Evolutionary conservation across 2,888 invertebrate genomes (phyloP), one percentile per base, ranked within the genome.

Genomic region (Megamerina dolium): DNA sequence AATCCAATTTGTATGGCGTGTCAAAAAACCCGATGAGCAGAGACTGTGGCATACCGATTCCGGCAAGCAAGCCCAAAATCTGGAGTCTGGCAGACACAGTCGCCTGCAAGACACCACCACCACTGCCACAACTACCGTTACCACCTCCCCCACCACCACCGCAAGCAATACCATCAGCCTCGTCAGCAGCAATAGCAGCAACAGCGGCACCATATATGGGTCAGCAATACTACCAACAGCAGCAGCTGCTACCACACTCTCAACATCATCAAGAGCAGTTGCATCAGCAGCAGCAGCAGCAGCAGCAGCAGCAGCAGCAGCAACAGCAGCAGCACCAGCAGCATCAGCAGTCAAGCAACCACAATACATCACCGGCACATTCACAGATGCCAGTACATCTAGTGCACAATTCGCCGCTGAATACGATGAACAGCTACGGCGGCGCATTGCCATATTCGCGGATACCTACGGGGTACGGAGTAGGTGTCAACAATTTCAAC

Each of bases 1-100:
- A 13, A 8, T 8, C 23, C 23, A 23, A 23, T 71, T 70, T 45
- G 71, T 66, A 75, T 45, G 75, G 52, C 68, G 66, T 63, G 58
- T 60, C 70, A 70, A 77, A 70, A 73, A 70, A 70, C 70, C 70
- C 76, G 63, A 75, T 79, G 60, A 75, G 80, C 51, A 80, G 83
- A 65, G 88, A 89, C 65, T 89, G 89, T 72, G 89, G 89, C 34
- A 85, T 90, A 40, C 89, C 89, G 37, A 82, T 90, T 59, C 89
- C 89, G 47, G 88, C 90, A 45, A 86, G 88, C 55, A 93, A 92
- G 72, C 92, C 92, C 55, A 93, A 92, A 77, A 93, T 93, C 65
- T 93, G 92, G 93, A 91, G 91, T 38, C 73, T 92, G 62, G 92
- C 92, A 48, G 92, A 92, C 70, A 92, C 92, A 52, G 92, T 91